Percentiles rank a stretch among this genome's conserved stretches.
phyloP scores from a whole-genome alignment of 2,888 invertebrate genomes.

The Scaptomyza flava region DNA sequence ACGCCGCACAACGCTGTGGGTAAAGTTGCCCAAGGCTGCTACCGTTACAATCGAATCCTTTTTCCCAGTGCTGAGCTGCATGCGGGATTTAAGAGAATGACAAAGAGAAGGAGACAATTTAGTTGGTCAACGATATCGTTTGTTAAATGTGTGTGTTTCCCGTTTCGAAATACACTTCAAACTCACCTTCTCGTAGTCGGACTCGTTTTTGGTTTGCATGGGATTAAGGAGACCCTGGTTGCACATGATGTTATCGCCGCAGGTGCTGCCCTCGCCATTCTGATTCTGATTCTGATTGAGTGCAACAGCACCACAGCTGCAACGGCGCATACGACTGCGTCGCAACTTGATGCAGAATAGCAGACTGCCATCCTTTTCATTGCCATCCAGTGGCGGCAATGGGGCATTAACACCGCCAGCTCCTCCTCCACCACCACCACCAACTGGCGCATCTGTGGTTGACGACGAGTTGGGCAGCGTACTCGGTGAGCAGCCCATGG shows the following conservation, averaged over 20 bases:
- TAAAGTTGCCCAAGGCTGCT: conserved; percentile 82
- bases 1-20: conserved; percentile 83
- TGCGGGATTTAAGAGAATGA: conserved; percentile 24
- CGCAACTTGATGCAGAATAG: conserved; percentile 83
- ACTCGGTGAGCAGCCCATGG: conserved; percentile 81
- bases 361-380: conserved; percentile 81
- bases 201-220: conserved; percentile 81
- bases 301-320: conserved; percentile 73
- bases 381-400: conserved; percentile 59
- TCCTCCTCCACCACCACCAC: background rate
- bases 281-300: conserved; percentile 67
- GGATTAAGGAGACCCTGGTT: conserved; percentile 83
- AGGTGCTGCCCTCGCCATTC: conserved; percentile 76
- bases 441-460: conserved; percentile 37
- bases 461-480: conserved; percentile 62
- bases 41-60: conserved; percentile 84
- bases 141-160: background rate
- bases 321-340: conserved; percentile 76
- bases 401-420: conserved; percentile 42
- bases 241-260: conserved; percentile 77
- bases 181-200: conserved; percentile 83
- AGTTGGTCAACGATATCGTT: conserved; percentile 24
- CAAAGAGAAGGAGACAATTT: conserved; percentile 1
- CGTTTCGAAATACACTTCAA: background rate
- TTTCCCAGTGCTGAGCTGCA: conserved; percentile 83